A percentile compares a stretch with the other conserved stretches of the same genome.
These are phyloP conservation scores for Stenodema calcarata DNA, from an alignment of 2,888 invertebrate species.

Conservation along the genomic window DNA sequence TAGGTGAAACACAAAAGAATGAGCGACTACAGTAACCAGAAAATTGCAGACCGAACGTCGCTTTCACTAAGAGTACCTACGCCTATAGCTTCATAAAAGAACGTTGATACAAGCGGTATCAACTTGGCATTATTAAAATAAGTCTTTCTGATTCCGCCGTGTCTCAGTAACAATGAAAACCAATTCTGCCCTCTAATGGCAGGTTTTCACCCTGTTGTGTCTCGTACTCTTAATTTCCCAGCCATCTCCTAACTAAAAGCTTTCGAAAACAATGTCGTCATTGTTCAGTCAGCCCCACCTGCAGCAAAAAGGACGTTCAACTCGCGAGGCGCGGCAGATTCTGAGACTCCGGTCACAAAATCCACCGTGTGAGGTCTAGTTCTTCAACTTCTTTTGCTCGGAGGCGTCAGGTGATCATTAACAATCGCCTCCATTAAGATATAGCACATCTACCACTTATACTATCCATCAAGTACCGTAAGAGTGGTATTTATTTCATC, in stretches of 20 bases:
- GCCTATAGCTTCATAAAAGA: too few species aligned
- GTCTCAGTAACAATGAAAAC: neutral
- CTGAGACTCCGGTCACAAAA: neutral
- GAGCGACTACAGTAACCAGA: too few species aligned
- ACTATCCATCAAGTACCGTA: too few species aligned
- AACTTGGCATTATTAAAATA: too few species aligned
- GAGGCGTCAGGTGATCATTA: neutral
- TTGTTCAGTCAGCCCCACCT: slow-evolving; percentile 1
- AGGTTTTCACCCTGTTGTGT: neutral
- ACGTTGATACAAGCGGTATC: too few species aligned
- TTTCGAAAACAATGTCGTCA: neutral
- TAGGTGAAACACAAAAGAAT: too few species aligned
- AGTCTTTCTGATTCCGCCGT: neutral
- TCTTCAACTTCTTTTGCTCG: neutral
- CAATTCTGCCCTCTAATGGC: neutral
- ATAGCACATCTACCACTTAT: too few species aligned
- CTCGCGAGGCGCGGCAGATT: neutral
- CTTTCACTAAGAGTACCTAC: too few species aligned
- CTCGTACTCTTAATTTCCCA: neutral
- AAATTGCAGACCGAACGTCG: too few species aligned
- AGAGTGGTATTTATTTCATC: too few species aligned
- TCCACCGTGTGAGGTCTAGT: neutral
- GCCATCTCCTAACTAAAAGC: slow-evolving; percentile 19
- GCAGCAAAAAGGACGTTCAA: neutral
- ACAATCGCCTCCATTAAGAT: neutral